Evolutionary conservation across 2,797 vertebrate species (phyloP).

Genomic region (Arremon aurantiirostris): DNA sequence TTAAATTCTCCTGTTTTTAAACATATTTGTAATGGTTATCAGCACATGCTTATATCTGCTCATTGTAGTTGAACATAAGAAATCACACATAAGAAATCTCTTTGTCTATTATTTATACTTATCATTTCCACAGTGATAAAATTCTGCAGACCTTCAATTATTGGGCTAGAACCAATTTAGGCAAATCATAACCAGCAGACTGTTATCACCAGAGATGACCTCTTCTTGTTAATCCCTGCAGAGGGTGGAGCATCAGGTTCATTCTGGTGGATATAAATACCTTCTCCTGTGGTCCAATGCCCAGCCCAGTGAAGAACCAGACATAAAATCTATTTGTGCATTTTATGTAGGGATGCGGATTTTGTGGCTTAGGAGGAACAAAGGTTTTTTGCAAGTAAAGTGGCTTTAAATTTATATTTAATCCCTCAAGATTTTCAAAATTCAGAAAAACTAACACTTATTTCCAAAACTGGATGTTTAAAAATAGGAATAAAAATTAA

Average conservation of each 20-base stretch:
- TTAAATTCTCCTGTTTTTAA: background rate
- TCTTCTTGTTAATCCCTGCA: background rate
- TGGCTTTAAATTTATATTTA: background rate
- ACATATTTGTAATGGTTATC: background rate
- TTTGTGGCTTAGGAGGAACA: background rate
- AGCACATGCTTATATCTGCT: background rate
- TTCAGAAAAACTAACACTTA: background rate
- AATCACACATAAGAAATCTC: background rate
- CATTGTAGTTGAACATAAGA: background rate
- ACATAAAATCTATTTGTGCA: background rate
- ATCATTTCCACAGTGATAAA: background rate
- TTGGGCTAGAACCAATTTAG: background rate
- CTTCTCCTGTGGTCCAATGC: background rate
- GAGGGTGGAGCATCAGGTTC: background rate
- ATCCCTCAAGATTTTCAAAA: background rate
- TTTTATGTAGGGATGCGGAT: background rate
- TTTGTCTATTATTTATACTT: background rate
- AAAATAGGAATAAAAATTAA: background rate
- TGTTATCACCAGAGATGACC: background rate
- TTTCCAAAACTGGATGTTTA: background rate
- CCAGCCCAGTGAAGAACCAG: background rate
- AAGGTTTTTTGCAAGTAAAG: fast-evolving
- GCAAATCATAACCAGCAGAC: background rate
- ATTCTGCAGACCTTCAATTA: background rate
- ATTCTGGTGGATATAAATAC: background rate